Conservation (phyloP, 2,113 vertebrate genomes). For the Xiphorhynchus elegans region DNA sequence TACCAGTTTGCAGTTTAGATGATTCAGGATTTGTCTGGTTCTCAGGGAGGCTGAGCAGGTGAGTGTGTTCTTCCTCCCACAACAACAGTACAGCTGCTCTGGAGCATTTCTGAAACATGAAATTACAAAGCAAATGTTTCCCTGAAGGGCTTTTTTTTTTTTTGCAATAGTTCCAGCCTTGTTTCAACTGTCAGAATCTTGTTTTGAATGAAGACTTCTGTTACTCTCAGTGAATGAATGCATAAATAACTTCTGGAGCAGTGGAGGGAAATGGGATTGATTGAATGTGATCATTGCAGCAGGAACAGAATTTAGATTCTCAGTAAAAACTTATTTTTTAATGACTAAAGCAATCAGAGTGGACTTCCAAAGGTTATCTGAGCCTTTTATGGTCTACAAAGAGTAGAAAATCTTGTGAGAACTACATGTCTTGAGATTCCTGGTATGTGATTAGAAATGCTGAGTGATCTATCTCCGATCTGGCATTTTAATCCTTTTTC, state of each 20-base stretch:
- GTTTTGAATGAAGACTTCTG: background rate
- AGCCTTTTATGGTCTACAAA: conserved; percentile 45
- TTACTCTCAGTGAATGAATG: background rate
- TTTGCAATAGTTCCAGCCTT: background rate
- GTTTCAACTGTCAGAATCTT: background rate
- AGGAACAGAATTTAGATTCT: background rate
- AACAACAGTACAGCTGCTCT: background rate
- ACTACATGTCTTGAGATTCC: conserved; percentile 8
- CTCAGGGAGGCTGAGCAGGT: background rate
- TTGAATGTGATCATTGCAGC: background rate
- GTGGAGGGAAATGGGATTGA: background rate
- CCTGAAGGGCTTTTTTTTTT: background rate
- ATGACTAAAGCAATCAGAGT: conserved; percentile 15
- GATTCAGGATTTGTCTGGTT: background rate
- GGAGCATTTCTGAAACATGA: background rate
- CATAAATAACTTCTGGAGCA: background rate
- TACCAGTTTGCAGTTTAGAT: background rate
- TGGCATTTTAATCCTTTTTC: conserved; percentile 47
- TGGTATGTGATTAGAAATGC: conserved; percentile 39
- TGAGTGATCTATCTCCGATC: conserved; percentile 31
- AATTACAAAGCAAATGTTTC: background rate
- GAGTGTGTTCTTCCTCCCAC: background rate
- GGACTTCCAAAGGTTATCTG: conserved; percentile 5
- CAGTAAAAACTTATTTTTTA: background rate
- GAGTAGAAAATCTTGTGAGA: conserved; percentile 30